Evolutionary conservation across 2,797 vertebrate species (phyloP).

Genomic region (Pipistrellus pygmaeus): DNA sequence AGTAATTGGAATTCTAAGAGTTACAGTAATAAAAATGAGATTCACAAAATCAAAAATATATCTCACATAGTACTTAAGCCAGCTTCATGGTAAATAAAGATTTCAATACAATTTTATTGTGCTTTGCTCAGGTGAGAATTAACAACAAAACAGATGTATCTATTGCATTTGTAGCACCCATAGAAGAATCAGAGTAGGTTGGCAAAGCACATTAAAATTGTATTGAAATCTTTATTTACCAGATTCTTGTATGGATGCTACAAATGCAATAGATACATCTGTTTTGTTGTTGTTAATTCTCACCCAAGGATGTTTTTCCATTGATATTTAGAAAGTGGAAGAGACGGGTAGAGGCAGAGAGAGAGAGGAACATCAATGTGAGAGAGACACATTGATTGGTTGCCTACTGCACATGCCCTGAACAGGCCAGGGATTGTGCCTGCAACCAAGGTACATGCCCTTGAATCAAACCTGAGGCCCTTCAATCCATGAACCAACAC

Average conservation of each 20-base stretch:
- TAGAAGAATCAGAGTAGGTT: background rate
- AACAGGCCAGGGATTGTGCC: no score
- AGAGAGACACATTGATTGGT: no score
- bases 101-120: conserved; percentile 15
- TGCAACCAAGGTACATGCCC: no score
- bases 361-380: no score
- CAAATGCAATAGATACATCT: background rate
- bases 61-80: background rate
- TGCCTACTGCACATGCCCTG: no score
- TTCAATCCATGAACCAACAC: no score
- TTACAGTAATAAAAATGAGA: conserved; percentile 57
- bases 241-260: background rate
- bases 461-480: no score
- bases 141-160: background rate
- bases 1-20: background rate
- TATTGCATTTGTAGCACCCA: background rate
- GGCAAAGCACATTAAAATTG: conserved; percentile 6
- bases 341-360: no score
- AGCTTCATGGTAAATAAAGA: conserved; percentile 1
- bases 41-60: conserved; percentile 39
- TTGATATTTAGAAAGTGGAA: no score
- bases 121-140: background rate
- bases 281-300: background rate
- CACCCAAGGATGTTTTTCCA: no score
- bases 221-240: conserved; percentile 31